Conservation (phyloP, 2,797 vertebrate species). For the Mormyrus proboscirostris region DNA sequence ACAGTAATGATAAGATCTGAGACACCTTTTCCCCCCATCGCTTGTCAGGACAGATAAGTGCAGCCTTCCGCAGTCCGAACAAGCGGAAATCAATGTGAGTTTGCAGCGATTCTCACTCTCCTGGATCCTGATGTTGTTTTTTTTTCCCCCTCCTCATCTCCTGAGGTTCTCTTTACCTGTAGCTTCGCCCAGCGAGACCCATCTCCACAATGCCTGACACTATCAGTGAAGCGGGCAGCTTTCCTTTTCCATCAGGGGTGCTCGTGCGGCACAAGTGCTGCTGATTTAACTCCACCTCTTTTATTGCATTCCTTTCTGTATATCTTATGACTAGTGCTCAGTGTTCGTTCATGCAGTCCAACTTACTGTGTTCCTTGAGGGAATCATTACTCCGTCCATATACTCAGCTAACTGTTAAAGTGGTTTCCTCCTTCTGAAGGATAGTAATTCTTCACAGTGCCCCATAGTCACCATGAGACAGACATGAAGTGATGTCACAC, state of each 20-base stretch:
- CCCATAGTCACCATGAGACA: not conserved
- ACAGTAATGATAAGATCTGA: slow-evolving; percentile 2
- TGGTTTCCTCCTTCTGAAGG: not conserved
- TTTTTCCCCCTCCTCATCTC: not conserved
- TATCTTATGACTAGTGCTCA: not conserved
- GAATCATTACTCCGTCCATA: not conserved
- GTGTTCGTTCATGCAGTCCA: not conserved
- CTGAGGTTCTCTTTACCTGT: no score
- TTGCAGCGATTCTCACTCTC: not conserved
- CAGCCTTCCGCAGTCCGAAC: not conserved
- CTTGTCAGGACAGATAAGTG: not conserved
- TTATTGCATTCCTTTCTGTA: not conserved
- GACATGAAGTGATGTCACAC: not conserved
- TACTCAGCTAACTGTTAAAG: not conserved
- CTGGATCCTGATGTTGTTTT: not conserved
- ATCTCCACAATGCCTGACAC: not conserved
- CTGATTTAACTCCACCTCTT: not conserved
- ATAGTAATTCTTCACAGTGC: not conserved
- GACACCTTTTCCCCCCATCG: not conserved
- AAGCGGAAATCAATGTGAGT: slow-evolving; percentile 6
- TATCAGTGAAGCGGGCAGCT: not conserved
- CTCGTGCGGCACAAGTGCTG: not conserved
- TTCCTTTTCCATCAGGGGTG: not conserved
- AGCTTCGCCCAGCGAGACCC: not conserved
- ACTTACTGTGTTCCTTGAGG: not conserved